Evolutionary conservation across 2,797 vertebrate species (phyloP), one percentile per base, ranked within the genome.

Genomic region (Chromobotia macracanthus): DNA sequence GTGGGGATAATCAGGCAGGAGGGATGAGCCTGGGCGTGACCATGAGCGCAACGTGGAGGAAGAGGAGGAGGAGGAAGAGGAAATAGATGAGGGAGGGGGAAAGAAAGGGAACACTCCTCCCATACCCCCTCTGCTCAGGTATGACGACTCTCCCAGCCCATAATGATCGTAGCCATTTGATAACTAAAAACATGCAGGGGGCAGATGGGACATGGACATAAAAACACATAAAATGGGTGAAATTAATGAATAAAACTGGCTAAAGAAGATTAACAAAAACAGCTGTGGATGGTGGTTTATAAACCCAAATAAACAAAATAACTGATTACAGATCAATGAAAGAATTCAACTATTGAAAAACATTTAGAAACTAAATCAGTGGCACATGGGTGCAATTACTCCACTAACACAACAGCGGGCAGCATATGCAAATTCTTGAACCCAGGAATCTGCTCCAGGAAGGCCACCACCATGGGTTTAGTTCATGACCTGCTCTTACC

Each of bases 101-200:
- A 81, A 87, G 88, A 90, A 91, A 51, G 90, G 89, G 85, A 87
- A 91, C 78, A 88, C 84, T n/a, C 94, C 87, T 68, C 84, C 93
- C 77, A 94, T 91, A 75, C 94, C 94, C 91, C 92, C 89, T 87
- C 95, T 94, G 81, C 93, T 91, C 91, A 93, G 91, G 88, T 91
- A 94, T 77, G 94, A 88, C 87, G 96, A 94, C 89, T 91, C 95
- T 88, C 92, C 92, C 73, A 95, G 94, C 92, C 92, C 95, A 94
- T 90, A 94, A 94, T 96, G 96, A 92, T 96, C 95, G 89, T 93
- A 97, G 89, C 97, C 97, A 79, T 98, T 98, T 93, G 95, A 95
- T 90, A 98, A 92, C 97, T 98, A 93, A 90, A 83, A 9, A 23
- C 50, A 81, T 56, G 72, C 8, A 55, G 56, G n/a, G 55, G 50